Conservation (phyloP, 2,113 vertebrate species). For the Orthochromis indermauri region DNA sequence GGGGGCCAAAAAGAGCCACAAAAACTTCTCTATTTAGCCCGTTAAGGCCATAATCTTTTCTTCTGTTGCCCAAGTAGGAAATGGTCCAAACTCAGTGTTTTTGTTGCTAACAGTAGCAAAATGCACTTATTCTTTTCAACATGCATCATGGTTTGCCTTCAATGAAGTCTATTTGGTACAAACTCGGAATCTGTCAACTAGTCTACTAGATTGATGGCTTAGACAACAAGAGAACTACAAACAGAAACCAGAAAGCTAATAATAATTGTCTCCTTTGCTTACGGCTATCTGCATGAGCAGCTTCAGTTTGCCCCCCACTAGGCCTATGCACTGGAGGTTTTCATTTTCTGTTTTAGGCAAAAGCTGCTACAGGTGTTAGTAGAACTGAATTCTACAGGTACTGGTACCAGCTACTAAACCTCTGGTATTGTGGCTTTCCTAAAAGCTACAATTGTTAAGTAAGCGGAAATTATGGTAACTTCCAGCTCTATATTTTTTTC, state of each 20-base stretch:
- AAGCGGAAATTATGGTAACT: background rate
- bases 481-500: background rate
- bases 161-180: background rate
- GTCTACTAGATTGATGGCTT: background rate
- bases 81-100: background rate
- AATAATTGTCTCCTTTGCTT: fast-evolving
- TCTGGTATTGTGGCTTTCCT: background rate
- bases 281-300: background rate
- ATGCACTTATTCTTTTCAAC: background rate
- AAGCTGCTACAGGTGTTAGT: background rate
- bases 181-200: background rate
- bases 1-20: background rate
- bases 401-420: background rate
- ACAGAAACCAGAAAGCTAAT: background rate
- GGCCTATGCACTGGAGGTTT: background rate
- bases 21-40: background rate
- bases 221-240: background rate
- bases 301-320: background rate
- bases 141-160: background rate
- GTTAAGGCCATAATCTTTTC: background rate
- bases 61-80: background rate
- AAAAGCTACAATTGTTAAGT: background rate
- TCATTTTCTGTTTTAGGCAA: background rate
- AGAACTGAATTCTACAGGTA: background rate
- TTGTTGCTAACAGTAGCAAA: background rate